Conservation (phyloP, 2,797 vertebrate genomes). For the Cheirogaleus major region DNA sequence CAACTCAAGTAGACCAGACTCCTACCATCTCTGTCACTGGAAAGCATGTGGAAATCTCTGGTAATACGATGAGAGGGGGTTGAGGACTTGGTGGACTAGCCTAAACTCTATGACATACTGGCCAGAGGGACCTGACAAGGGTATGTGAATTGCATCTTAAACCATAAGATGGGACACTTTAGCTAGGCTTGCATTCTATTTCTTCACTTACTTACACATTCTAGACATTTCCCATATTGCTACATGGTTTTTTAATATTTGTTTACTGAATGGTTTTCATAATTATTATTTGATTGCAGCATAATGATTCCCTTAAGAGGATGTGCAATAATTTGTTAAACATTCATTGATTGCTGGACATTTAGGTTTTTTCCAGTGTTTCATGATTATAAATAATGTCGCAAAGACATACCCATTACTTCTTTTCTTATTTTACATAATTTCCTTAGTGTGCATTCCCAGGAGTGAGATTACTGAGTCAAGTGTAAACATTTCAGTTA, state of each 20-base stretch:
- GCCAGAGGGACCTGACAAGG: neutral
- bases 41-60: neutral
- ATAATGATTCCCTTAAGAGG: conserved; percentile 62
- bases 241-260: conserved; percentile 22
- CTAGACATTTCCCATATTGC: conserved; percentile 16
- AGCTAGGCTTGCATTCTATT: neutral
- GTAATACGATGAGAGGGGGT: neutral
- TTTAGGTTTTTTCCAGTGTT: conserved; percentile 78
- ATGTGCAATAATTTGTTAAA: conserved; percentile 58
- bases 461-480: conserved; percentile 50
- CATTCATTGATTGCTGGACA: conserved; percentile 67
- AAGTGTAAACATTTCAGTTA: conserved; percentile 60
- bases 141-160: neutral
- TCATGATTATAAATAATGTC: conserved; percentile 65
- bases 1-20: neutral
- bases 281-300: conserved; percentile 63
- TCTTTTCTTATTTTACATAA: conserved; percentile 55
- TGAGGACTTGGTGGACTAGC: neutral
- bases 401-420: conserved; percentile 46
- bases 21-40: neutral
- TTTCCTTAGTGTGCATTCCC: conserved; percentile 65
- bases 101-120: neutral
- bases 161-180: neutral
- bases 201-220: neutral
- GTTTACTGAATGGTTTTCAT: conserved; percentile 55